Evolutionary conservation across 1,140 invertebrate genomes (phyloP), one percentile per base, ranked within the genome.

Genomic region (Centruroides vittatus): DNA sequence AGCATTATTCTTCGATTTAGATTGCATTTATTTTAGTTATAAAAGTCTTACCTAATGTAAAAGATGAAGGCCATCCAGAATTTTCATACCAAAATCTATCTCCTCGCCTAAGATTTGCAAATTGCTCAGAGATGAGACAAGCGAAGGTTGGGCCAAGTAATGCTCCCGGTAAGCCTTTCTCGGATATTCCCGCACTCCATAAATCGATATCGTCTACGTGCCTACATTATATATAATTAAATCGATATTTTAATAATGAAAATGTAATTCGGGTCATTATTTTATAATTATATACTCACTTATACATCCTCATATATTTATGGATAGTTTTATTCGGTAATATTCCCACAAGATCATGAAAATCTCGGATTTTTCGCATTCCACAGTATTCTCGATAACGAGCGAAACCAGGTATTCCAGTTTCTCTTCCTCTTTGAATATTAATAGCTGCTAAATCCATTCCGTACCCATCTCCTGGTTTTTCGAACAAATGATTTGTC

Each of bases 361-460:
- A 94, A n/a, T 75, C 80, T 47, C 88, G 76, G 0, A 86, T 84
- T 36, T 80, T 83, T 1, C 87, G 85, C 59, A 67, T 52, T 51
- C 66, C 66, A 46, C 66, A 67, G 34, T 66, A 67, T 59, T 69
- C 81, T 76, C 82, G 78, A 74, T 86, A 93, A 73, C 92, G 88
- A 84, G 90, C 92, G 71, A 93, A 93, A 50, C 89, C 88, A 47
- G 89, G 89, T 60, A 96, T 78, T 61, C 90, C 91, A 70, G 93
- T 92, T 72, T 95, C 92, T 63, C 92, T 79, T 46, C 88, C 92
- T 70, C 93, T 80, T 74, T 94, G 90, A 83, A 95, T 91, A 72
- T 96, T 96, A 70, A 95, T 89, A 2, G 92, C 89, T 4, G 93
- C 90, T 65, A 96, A 76, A 74, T 96, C 93, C 80, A 94, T 82